Conservation (phyloP, 2,113 vertebrate genomes). For the Sturnira hondurensis region DNA sequence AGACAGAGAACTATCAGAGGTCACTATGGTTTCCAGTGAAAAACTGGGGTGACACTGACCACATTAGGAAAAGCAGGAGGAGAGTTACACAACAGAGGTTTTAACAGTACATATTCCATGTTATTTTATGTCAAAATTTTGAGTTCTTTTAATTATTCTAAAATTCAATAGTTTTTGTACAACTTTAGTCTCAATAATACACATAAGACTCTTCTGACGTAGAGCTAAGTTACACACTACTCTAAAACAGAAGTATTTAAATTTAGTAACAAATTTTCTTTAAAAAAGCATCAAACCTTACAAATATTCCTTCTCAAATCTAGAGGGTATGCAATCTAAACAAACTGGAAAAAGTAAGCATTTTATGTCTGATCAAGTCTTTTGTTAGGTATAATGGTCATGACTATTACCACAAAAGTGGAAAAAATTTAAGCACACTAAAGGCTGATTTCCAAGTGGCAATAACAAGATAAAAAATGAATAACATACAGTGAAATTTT, state of each 20-base stretch:
- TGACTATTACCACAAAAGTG: neutral
- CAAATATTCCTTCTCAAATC: slow-evolving; percentile 19
- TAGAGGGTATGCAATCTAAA: neutral
- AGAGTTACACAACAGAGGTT: neutral
- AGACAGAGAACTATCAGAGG: neutral
- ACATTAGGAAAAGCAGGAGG: neutral
- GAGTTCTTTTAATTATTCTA: neutral
- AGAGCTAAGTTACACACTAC: neutral
- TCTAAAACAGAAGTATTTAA: neutral
- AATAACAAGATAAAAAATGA: neutral
- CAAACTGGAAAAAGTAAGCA: neutral
- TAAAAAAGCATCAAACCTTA: neutral
- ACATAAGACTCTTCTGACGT: neutral
- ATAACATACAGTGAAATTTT: neutral
- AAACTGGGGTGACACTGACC: neutral
- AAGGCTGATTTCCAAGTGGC: slow-evolving; percentile 2
- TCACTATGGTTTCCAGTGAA: neutral
- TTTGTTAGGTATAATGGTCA: neutral
- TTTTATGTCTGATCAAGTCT: neutral
- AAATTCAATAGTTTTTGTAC: neutral
- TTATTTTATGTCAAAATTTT: slow-evolving; percentile 10
- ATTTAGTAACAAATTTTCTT: neutral
- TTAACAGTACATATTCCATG: neutral
- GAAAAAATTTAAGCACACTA: slow-evolving; percentile 12
- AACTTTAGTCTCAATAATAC: neutral